A percentile compares a stretch with the other conserved stretches of the same genome.
Conservation (phyloP, 2,888 invertebrate genomes). For the Pseudolycoriella hygida region DNA sequence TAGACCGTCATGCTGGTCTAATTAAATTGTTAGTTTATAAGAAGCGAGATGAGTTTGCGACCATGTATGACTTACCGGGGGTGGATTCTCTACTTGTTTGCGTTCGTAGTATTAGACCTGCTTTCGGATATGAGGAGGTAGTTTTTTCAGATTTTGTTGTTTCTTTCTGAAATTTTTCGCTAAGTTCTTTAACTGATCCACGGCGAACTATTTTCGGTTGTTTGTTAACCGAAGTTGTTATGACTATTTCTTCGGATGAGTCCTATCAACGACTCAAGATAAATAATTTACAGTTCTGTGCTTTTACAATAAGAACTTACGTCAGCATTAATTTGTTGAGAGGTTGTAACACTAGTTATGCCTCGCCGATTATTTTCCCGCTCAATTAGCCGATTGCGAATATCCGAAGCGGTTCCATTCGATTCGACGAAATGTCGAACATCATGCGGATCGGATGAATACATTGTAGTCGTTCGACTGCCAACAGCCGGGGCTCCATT, state of each 20-base stretch:
- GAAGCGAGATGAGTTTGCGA: neutral
- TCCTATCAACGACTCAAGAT: neutral
- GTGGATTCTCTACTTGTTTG: slow-evolving; percentile 29
- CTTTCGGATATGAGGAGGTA: slow-evolving; percentile 41
- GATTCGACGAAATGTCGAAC: slow-evolving; percentile 11
- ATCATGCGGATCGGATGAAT: slow-evolving; percentile 42
- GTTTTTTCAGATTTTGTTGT: slow-evolving; percentile 12
- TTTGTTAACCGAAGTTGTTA: slow-evolving; percentile 15
- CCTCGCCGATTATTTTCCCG: slow-evolving; percentile 32
- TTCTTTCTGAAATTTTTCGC: slow-evolving; percentile 62
- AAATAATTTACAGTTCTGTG: neutral
- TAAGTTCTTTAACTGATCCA: slow-evolving; percentile 57
- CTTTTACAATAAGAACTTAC: too few relatives aligned
- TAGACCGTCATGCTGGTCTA: too few relatives aligned
- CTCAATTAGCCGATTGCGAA: slow-evolving; percentile 18
- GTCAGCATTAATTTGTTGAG: slow-evolving; percentile 18
- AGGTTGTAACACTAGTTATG: slow-evolving; percentile 20
- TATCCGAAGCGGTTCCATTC: too few relatives aligned
- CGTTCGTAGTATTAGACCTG: slow-evolving; percentile 52
- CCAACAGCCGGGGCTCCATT: slow-evolving; percentile 52
- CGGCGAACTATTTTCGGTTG: slow-evolving; percentile 35
- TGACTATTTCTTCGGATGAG: too few relatives aligned
- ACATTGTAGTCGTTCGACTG: slow-evolving; percentile 49
- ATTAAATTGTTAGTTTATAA: neutral
- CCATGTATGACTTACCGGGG: slow-evolving; percentile 12